phyloP scores from a whole-genome alignment of 2,888 invertebrate genomes.

The Agrochola litura region DNA sequence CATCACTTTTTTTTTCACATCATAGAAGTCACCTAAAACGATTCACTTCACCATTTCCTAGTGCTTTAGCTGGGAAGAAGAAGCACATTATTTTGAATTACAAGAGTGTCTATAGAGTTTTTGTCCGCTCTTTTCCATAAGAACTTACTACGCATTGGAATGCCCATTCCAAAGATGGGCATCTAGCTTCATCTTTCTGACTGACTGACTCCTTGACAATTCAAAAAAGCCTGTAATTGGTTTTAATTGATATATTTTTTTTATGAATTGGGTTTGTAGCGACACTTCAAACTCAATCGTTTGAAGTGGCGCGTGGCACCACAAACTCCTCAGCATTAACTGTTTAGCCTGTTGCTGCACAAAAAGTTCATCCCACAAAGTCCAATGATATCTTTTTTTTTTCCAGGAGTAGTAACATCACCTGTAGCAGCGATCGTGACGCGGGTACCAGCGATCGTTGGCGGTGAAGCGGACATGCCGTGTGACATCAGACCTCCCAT shows the following conservation, averaged over 20 bases:
- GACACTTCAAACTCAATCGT: too few species aligned
- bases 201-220: not conserved
- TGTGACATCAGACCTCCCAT: constrained; percentile 95
- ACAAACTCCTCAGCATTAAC: not conserved
- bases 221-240: not conserved
- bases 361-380: not conserved
- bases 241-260: not conserved
- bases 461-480: constrained; percentile 94
- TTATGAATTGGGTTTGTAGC: too few species aligned
- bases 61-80: not conserved
- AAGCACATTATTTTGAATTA: too few species aligned
- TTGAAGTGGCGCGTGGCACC: not conserved
- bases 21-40: too few species aligned
- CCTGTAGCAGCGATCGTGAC: constrained; percentile 89
- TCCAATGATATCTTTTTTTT: not conserved
- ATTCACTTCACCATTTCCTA: not conserved
- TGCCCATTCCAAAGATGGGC: too few species aligned
- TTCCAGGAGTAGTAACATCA: constrained; percentile 78
- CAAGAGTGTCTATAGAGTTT: too few species aligned
- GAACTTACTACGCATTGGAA: too few species aligned
- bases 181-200: too few species aligned
- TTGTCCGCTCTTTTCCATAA: too few species aligned
- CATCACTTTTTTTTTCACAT: too few species aligned
- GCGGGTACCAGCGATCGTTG: constrained; percentile 93
- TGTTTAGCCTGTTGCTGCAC: not conserved